These are phyloP conservation scores for Hyles euphorbiae DNA, from an alignment of 1,140 invertebrate species.

Conservation along the genomic window DNA sequence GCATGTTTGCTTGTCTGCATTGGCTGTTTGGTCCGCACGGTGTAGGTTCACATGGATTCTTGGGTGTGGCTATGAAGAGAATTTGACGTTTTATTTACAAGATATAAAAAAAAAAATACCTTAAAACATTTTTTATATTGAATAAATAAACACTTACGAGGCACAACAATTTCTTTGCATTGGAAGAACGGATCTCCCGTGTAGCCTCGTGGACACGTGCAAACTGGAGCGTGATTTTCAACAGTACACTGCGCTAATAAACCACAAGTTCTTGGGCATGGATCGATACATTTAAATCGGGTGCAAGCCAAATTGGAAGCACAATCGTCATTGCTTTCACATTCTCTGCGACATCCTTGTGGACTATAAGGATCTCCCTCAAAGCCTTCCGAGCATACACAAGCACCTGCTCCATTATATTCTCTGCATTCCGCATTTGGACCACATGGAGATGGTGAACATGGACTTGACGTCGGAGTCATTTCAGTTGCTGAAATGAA, in stretches of 20 bases:
- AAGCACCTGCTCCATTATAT: constrained; percentile 80
- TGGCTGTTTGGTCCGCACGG: constrained; percentile 88
- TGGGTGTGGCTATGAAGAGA: constrained; percentile 70
- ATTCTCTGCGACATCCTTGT: constrained; percentile 84
- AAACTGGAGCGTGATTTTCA: constrained; percentile 84
- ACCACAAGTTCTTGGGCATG: constrained; percentile 85
- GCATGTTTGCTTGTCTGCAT: constrained; percentile 81
- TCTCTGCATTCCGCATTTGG: constrained; percentile 82
- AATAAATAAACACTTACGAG: constrained; percentile 64
- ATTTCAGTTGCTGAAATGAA: constrained; percentile 63
- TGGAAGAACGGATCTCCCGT: constrained; percentile 88
- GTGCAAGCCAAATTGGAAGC: constrained; percentile 80
- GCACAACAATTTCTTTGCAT: constrained; percentile 78
- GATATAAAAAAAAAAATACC: background rate
- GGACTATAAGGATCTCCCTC: constrained; percentile 83
- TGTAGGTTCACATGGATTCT: constrained; percentile 82
- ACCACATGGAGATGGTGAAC: constrained; percentile 82
- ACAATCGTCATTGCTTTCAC: constrained; percentile 86
- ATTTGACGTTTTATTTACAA: background rate
- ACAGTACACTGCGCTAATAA: constrained; percentile 84
- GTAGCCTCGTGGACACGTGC: constrained; percentile 83
- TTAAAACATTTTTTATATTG: constrained; percentile 1
- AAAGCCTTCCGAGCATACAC: constrained; percentile 81
- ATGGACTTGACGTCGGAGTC: constrained; percentile 76
- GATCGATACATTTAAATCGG: constrained; percentile 86